Evolutionary conservation across 2,113 vertebrate species (phyloP).

Genomic region (Glareola pratincola): DNA sequence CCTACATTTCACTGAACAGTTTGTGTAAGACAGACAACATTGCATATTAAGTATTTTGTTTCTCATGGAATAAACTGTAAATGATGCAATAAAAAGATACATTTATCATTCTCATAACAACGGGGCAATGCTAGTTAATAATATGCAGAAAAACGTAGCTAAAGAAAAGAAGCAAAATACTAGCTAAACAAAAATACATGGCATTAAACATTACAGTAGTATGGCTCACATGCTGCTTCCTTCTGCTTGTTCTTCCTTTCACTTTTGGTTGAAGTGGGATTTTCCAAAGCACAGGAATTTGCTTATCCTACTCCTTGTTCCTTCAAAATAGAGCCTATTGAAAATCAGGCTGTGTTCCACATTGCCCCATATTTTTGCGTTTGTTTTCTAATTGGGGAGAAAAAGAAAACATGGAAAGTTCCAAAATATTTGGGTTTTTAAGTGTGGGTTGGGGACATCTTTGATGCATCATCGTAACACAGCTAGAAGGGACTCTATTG

Average conservation of each 20-base stretch:
- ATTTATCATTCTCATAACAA: neutral
- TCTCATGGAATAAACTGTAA: neutral
- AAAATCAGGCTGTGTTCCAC: neutral
- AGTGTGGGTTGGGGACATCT: neutral
- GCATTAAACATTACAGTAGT: neutral
- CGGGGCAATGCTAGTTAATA: neutral
- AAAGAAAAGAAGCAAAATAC: neutral
- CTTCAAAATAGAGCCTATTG: neutral
- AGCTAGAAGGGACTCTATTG: neutral
- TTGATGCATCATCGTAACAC: neutral
- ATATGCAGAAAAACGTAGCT: neutral
- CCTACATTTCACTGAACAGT: neutral
- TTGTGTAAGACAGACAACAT: neutral
- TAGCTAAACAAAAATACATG: neutral
- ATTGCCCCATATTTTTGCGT: neutral
- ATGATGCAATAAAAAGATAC: neutral
- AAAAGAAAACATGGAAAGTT: neutral
- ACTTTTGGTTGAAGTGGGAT: neutral
- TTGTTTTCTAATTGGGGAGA: slow-evolving; percentile 13
- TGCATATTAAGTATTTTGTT: neutral
- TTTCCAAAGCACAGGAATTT: neutral
- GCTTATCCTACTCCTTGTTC: neutral
- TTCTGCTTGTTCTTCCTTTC: slow-evolving; percentile 18
- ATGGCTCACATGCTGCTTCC: neutral
- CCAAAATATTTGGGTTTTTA: neutral